Evolutionary conservation across 2,888 invertebrate genomes (phyloP).

Genomic region (Tenthredo livida): DNA sequence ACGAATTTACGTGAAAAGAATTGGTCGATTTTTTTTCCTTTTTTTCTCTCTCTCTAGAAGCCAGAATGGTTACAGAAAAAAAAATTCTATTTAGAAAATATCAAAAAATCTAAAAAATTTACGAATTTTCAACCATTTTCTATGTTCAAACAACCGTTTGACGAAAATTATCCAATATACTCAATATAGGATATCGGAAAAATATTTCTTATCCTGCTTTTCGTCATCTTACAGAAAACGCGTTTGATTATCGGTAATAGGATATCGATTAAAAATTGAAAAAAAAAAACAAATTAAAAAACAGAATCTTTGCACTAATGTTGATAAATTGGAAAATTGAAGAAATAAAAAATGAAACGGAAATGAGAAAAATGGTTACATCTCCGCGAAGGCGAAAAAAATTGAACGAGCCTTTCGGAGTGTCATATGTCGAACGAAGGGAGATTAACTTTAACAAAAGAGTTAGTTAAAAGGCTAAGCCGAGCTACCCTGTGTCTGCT

Average conservation of each 20-base stretch:
- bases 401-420: background rate
- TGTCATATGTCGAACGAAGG: conserved; percentile 53
- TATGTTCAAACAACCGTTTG: background rate
- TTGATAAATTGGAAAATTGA: background rate
- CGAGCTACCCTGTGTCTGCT: conserved; percentile 74
- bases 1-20: background rate
- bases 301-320: background rate
- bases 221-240: too few species aligned
- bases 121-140: background rate
- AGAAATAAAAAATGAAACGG: background rate
- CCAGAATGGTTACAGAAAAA: background rate
- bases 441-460: conserved; percentile 49
- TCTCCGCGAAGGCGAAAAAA: background rate
- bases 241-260: too few species aligned
- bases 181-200: background rate
- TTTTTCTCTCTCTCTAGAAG: background rate
- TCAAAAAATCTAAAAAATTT: background rate
- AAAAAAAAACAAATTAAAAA: background rate
- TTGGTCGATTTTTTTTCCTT: background rate
- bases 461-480: conserved; percentile 70
- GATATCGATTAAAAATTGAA: too few species aligned
- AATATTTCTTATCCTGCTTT: background rate
- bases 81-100: background rate
- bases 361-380: background rate
- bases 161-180: background rate